Evolutionary conservation across 1,140 invertebrate genomes (phyloP).

Genomic region (Teleogryllus occipitalis): DNA sequence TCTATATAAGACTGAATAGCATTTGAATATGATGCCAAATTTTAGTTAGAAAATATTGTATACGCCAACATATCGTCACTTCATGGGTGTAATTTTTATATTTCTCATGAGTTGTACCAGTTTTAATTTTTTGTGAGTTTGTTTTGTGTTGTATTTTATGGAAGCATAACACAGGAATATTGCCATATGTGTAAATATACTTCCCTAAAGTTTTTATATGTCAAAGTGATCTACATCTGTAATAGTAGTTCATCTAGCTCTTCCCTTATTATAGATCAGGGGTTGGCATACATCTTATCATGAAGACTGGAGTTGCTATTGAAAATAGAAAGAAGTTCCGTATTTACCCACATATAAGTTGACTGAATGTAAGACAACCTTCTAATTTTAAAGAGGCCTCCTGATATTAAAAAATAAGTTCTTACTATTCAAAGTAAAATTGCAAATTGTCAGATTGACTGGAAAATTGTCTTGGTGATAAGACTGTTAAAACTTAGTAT

Average conservation of each 20-base stretch:
- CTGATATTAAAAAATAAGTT: no score
- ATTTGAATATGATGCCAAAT: background rate
- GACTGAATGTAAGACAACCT: no score
- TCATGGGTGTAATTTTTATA: background rate
- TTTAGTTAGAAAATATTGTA: constrained; percentile 6
- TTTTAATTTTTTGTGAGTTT: background rate
- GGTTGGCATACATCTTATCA: no score
- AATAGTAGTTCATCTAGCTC: background rate
- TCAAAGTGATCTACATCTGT: background rate
- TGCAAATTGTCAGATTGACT: no score
- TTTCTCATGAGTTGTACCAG: background rate
- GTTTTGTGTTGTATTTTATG: background rate
- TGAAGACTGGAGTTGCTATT: no score
- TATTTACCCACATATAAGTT: no score
- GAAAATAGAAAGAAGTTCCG: no score
- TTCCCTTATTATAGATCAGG: background rate
- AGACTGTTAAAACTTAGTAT: no score
- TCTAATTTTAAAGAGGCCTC: no score
- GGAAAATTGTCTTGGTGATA: no score
- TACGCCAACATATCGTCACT: constrained; percentile 3
- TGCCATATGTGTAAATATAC: background rate
- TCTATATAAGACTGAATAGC: constrained; percentile 5
- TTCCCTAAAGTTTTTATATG: background rate
- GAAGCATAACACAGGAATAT: background rate
- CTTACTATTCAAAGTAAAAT: no score